Conservation (phyloP, 2,888 invertebrate species). For the Hanleya hanleyi region DNA sequence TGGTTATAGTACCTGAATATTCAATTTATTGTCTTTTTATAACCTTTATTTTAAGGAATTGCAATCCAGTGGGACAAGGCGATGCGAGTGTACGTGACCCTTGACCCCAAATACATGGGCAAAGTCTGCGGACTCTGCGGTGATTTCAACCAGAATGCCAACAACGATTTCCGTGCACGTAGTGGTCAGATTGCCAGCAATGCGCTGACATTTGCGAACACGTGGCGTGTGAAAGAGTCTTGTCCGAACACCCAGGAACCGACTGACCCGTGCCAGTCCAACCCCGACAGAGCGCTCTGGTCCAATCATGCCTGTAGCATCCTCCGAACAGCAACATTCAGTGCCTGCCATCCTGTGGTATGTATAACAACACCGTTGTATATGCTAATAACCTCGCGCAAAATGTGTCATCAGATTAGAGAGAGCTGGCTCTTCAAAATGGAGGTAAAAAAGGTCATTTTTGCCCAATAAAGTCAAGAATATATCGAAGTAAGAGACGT, state of each 20-base stretch:
- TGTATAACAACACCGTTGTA: neutral
- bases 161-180: conserved; percentile 82
- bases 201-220: conserved; percentile 36
- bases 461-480: too few species aligned
- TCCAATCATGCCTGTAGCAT: conserved; percentile 83
- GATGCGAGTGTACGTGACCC: conserved; percentile 80
- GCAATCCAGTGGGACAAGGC: conserved; percentile 89
- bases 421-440: too few species aligned
- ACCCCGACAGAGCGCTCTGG: conserved; percentile 86
- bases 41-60: too few species aligned
- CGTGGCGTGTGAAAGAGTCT: conserved; percentile 30
- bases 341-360: conserved; percentile 85
- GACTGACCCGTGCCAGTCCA: conserved; percentile 79
- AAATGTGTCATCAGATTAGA: too few species aligned
- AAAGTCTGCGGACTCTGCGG: conserved; percentile 88
- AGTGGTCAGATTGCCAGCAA: conserved; percentile 37
- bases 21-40: too few species aligned
- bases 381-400: too few species aligned
- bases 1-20: too few species aligned
- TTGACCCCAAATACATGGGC: conserved; percentile 27
- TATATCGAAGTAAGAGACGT: too few species aligned
- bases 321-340: conserved; percentile 83
- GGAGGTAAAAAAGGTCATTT: too few species aligned
- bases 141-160: conserved; percentile 87
- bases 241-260: conserved; percentile 30